Conservation (phyloP, 2,797 vertebrate species). For the Pitangus sulphuratus region DNA sequence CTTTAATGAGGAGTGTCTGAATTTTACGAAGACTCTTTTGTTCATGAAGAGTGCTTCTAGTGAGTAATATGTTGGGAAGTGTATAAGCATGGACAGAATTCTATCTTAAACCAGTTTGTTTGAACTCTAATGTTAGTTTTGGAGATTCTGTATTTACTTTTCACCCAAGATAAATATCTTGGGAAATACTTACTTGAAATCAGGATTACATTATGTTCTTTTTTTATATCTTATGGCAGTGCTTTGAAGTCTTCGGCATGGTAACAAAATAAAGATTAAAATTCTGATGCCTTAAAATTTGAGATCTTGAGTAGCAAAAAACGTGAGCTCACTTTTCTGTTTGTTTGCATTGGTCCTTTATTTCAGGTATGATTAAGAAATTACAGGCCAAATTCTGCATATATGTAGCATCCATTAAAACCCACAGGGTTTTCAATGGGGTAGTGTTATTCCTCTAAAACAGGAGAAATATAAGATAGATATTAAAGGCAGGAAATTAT, state of each 20-base stretch:
- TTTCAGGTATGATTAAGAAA: not conserved
- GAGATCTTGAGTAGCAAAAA: not conserved
- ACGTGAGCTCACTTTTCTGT: not conserved
- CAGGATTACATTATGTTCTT: not conserved
- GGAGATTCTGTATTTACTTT: constrained; percentile 19
- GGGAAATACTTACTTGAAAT: constrained; percentile 6
- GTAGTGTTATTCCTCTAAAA: not conserved
- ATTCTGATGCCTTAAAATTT: not conserved
- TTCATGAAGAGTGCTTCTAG: not conserved
- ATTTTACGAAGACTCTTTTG: constrained; percentile 12
- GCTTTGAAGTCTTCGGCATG: not conserved
- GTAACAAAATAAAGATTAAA: not conserved
- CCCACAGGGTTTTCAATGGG: not conserved
- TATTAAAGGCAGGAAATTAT: not conserved
- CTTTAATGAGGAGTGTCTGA: not conserved
- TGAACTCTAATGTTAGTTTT: constrained; percentile 7
- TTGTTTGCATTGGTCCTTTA: not conserved
- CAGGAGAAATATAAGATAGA: not conserved
- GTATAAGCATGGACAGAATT: not conserved
- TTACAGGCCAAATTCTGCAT: not conserved
- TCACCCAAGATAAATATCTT: not conserved
- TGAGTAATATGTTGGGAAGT: constrained; percentile 8
- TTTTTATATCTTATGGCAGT: not conserved
- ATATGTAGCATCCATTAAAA: not conserved
- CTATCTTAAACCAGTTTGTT: not conserved